Percentiles rank a stretch among this genome's conserved stretches.
Conservation (phyloP, 2,113 vertebrate genomes). For the crab-eating macaque (Macaca fascicularis) region T2T-MFA8v1.1 NC_088392.1:5156001-5156500, state of each 20-base stretch:
- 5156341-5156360: background rate
- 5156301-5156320: background rate
- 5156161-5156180: background rate
- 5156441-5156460: too few relatives aligned
- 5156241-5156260: background rate
- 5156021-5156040: background rate
- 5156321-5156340: rapidly evolving
- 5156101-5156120: background rate
- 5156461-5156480: background rate
- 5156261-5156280: background rate
- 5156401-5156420: background rate
- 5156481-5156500: too few relatives aligned
- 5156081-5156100: background rate
- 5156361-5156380: background rate
- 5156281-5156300: background rate
- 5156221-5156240: rapidly evolving
- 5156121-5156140: background rate
- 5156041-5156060: background rate
- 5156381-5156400: background rate
- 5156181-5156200: too few relatives aligned
- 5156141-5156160: background rate
- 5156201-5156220: background rate
- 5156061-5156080: background rate
- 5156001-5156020: background rate
- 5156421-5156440: background rate